Evolutionary conservation across 1,140 invertebrate genomes (phyloP).

Genomic region (Drosophila santomea): DNA sequence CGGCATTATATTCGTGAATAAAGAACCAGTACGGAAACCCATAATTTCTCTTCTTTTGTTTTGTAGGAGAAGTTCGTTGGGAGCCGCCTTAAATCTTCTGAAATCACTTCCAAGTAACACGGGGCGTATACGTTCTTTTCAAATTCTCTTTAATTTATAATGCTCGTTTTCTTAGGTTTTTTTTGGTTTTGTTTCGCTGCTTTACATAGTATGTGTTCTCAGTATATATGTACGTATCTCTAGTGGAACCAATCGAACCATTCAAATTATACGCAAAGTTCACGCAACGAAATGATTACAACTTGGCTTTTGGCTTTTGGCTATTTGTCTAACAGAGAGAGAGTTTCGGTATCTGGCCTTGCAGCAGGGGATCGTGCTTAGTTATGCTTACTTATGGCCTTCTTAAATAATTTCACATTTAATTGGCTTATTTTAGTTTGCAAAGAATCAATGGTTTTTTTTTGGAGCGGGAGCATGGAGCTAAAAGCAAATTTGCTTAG

Average conservation of each 20-base stretch:
- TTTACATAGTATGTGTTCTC: slow-evolving; percentile 52
- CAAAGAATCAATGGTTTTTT: slow-evolving; percentile 18
- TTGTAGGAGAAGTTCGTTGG: neutral
- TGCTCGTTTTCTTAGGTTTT: slow-evolving; percentile 28
- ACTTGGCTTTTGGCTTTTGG: slow-evolving; percentile 41
- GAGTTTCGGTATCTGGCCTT: slow-evolving; percentile 17
- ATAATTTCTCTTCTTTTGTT: too few relatives aligned
- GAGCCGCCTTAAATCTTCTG: too few relatives aligned
- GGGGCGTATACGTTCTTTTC: slow-evolving; percentile 18
- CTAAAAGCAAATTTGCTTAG: slow-evolving; percentile 47
- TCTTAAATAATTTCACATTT: slow-evolving; percentile 43
- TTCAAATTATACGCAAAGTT: slow-evolving; percentile 48
- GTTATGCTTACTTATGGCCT: neutral
- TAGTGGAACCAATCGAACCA: slow-evolving; percentile 54
- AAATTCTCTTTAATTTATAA: slow-evolving; percentile 57
- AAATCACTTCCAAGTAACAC: too few relatives aligned
- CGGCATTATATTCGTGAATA: slow-evolving; percentile 50
- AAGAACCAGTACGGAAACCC: slow-evolving; percentile 13
- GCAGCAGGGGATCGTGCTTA: slow-evolving; percentile 40
- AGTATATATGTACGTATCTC: slow-evolving; percentile 49
- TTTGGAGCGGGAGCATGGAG: slow-evolving; percentile 15
- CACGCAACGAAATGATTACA: slow-evolving; percentile 54
- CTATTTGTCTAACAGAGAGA: slow-evolving; percentile 34
- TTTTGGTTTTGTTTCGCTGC: slow-evolving; percentile 36
- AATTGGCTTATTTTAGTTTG: slow-evolving; percentile 23